A percentile compares a stretch with the other conserved stretches of the same genome.
These are phyloP conservation scores for Scaptodrosophila latifasciaeformis DNA, from an alignment of 2,888 invertebrate species.

Conservation along the genomic window DNA sequence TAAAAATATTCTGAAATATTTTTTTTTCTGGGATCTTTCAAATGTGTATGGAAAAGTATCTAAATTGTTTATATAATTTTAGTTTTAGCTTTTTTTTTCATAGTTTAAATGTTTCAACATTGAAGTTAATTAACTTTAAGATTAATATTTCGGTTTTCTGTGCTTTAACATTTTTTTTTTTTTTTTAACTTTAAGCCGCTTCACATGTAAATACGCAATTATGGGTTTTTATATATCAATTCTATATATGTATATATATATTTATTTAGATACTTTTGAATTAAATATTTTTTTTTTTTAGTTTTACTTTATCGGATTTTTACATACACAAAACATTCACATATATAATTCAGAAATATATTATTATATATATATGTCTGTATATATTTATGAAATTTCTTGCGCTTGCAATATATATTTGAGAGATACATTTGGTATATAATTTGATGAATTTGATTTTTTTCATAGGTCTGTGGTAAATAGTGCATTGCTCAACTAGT, in stretches of 20 bases:
- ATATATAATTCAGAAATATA: slow-evolving; percentile 16
- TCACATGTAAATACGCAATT: slow-evolving; percentile 29
- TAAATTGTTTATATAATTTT: slow-evolving; percentile 23
- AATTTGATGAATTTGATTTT: background rate
- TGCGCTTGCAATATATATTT: no score
- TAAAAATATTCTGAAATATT: slow-evolving; percentile 25
- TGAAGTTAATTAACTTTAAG: slow-evolving; percentile 27
- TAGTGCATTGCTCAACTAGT: slow-evolving; percentile 6
- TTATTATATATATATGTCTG: slow-evolving; percentile 26
- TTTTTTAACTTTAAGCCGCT: slow-evolving; percentile 33
- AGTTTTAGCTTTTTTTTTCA: slow-evolving; percentile 14
- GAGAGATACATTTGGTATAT: no score
- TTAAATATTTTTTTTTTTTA: no score
- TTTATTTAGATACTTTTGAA: slow-evolving; percentile 20
- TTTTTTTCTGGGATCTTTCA: slow-evolving; percentile 11
- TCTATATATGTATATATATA: slow-evolving; percentile 11
- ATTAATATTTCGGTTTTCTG: no score
- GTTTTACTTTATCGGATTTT: no score
- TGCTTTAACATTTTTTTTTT: slow-evolving; percentile 11
- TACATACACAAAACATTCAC: slow-evolving; percentile 42
- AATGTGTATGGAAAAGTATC: slow-evolving; percentile 33
- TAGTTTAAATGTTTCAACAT: slow-evolving; percentile 26
- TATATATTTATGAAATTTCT: slow-evolving; percentile 20
- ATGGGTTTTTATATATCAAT: slow-evolving; percentile 11
- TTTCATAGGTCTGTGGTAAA: slow-evolving; percentile 6